A percentile compares a stretch with the other conserved stretches of the same genome.
These are phyloP conservation scores for Chaenodraco wilsoni DNA, from an alignment of 2,797 vertebrate genomes.

Conservation along the genomic window DNA sequence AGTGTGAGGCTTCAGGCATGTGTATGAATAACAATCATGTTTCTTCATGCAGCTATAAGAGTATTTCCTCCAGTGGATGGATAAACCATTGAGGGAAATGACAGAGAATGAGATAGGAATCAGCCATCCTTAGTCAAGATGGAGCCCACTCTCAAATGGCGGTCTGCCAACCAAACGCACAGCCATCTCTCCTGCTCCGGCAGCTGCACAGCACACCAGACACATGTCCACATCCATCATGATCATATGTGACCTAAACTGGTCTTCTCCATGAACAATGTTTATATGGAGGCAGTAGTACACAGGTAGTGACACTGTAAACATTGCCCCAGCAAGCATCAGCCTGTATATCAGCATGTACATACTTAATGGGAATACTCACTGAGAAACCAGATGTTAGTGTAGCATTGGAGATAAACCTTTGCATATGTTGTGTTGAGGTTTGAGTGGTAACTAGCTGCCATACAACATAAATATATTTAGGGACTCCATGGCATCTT, in stretches of 20 bases:
- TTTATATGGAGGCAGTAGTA: constrained; percentile 51
- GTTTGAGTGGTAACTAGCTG: constrained; percentile 2
- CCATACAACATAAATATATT: constrained; percentile 18
- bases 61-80: constrained; percentile 38
- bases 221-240: constrained; percentile 65
- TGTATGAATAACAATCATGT: constrained; percentile 63
- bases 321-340: constrained; percentile 25
- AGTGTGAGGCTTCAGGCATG: constrained; percentile 35
- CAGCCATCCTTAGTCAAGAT: constrained; percentile 65
- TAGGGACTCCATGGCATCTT: too few relatives aligned
- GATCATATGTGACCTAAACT: constrained; percentile 50
- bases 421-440: constrained; percentile 29
- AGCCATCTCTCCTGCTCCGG: constrained; percentile 43
- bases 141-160: constrained; percentile 68
- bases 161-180: constrained; percentile 49
- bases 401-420: neutral
- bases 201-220: constrained; percentile 39
- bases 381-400: constrained; percentile 7
- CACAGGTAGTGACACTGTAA: constrained; percentile 49
- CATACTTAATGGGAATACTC: constrained; percentile 1
- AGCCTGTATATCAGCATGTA: constrained; percentile 12
- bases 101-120: constrained; percentile 57
- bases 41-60: constrained; percentile 36
- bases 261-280: constrained; percentile 56
- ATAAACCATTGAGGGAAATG: constrained; percentile 51